Base-by-base conservation (phyloP, 1,140 invertebrate species). In the Dreissena polymorpha region DNA sequence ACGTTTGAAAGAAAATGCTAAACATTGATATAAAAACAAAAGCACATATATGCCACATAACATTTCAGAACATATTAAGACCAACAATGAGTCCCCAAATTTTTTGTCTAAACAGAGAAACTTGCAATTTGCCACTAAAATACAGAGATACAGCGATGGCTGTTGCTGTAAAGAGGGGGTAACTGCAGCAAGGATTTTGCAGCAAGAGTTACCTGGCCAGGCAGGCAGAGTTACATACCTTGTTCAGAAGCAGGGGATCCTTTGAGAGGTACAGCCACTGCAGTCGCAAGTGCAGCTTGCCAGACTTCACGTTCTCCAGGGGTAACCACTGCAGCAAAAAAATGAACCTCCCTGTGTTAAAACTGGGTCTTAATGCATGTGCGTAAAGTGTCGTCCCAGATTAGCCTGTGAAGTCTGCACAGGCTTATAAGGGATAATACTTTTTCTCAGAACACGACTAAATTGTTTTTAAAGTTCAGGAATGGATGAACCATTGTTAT, bases 271-370 rank as follows among this genome's bases (percentile, higher is more conserved):
- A 95, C 72, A 98, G 94, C 98, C 98, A 99, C 6, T 95, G 96
- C 27, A 98, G 93, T 79, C 96, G 95, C 49, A 99, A 89, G 92
- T 98, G 97, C 1, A 99, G 94, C 94, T 97, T 95, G 53, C 98
- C 98, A 90, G 97, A 97, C 93, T 98, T 98, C 6, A 97, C 97
- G 93, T 98, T 96, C 92, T 99, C 97, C 83, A 99, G 94, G 0
- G 97, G 96, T 71, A 98, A 94, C 97, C 98, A 99, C 97, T 98
- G 89, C 53, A 12, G 18, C n/a, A n/a, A n/a, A n/a, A n/a, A n/a
- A n/a, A n/a, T n/a, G n/a, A n/a, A n/a, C n/a, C n/a, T n/a, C n/a
- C n/a, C n/a, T n/a, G n/a, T n/a, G n/a, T n/a, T n/a, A n/a, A n/a
- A n/a, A n/a, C n/a, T n/a, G n/a, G n/a, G n/a, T n/a, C n/a, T n/a